These are phyloP conservation scores for Montifringilla adamsi DNA, from an alignment of 2,113 vertebrate genomes.

Conservation along the genomic window DNA sequence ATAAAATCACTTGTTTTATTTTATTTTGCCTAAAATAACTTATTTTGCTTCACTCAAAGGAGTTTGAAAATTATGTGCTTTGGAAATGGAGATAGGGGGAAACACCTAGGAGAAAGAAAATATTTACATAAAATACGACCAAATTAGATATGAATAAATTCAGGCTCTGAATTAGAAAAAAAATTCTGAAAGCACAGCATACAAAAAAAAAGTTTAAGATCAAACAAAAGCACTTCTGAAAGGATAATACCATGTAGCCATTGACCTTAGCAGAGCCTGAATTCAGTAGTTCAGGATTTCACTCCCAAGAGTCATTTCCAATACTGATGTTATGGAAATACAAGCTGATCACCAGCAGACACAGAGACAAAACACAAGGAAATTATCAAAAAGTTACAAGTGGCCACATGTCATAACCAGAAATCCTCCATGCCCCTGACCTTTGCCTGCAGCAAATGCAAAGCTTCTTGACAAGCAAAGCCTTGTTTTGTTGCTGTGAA, in stretches of 20 bases:
- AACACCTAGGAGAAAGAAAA: neutral
- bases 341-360: neutral
- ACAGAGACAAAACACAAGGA: neutral
- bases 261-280: neutral
- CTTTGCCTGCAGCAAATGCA: neutral
- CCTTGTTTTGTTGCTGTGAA: neutral
- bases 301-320: neutral
- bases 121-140: neutral
- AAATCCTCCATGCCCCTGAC: neutral
- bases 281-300: conserved; percentile 9
- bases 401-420: neutral
- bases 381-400: neutral
- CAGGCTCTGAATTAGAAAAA: neutral
- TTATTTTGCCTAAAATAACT: neutral
- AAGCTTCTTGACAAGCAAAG: neutral
- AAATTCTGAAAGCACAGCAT: neutral
- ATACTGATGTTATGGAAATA: neutral
- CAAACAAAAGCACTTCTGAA: neutral
- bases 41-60: neutral
- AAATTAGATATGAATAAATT: neutral
- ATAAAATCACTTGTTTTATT: neutral
- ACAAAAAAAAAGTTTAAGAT: neutral
- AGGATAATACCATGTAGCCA: neutral
- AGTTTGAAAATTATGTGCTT: neutral
- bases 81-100: neutral